A percentile compares a stretch with the other conserved stretches of the same genome.
Evolutionary conservation across 64 coral and sea anemone genomes (phyloP).

Genomic region (Porites lutea): DNA sequence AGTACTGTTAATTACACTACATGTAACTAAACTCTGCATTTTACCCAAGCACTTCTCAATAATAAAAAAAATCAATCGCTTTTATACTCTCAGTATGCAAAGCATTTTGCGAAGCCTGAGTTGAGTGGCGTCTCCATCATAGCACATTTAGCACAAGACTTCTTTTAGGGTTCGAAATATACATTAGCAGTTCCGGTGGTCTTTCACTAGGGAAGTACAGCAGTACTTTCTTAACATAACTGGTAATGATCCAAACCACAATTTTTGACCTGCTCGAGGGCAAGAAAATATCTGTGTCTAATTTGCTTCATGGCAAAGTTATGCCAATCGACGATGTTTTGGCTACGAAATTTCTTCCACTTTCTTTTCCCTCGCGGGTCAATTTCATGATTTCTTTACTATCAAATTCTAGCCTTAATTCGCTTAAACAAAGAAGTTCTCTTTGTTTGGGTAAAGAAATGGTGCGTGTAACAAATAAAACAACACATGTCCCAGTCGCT

Average conservation of each 20-base stretch:
- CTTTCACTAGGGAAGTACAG: background rate
- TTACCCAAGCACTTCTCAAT: no score
- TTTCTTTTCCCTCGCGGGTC: background rate
- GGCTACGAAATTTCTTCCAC: background rate
- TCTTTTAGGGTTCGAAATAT: background rate
- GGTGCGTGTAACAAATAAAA: background rate
- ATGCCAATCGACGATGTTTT: conserved; percentile 3
- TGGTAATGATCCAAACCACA: conserved; percentile 9
- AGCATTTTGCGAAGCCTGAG: no score
- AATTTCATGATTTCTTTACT: background rate
- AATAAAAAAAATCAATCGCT: no score
- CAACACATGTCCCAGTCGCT: background rate
- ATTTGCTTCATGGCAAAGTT: conserved; percentile 11
- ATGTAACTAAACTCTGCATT: no score
- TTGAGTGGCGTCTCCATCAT: no score
- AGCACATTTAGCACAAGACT: background rate
- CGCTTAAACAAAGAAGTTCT: background rate
- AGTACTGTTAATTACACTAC: no score
- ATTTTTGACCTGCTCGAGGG: background rate
- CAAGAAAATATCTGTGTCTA: conserved; percentile 28
- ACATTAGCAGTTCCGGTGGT: background rate
- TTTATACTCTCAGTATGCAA: no score
- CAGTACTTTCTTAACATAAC: background rate
- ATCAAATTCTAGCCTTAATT: background rate
- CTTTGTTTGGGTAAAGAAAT: conserved; percentile 2